Evolutionary conservation across 2,888 invertebrate species (phyloP).

Genomic region (Philhelius pedissequus): DNA sequence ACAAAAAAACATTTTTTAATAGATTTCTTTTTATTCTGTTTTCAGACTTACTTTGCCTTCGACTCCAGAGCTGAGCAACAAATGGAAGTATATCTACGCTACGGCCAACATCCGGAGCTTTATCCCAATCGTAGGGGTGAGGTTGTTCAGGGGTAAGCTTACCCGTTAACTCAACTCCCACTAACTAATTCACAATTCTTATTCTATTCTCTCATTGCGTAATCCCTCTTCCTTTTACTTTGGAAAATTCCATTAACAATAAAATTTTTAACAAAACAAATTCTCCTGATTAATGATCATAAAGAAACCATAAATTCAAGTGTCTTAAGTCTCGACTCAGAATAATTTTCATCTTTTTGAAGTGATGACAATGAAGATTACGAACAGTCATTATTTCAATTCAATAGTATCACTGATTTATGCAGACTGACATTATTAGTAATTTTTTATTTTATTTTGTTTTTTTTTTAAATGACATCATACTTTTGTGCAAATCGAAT

Average conservation of each 20-base stretch:
- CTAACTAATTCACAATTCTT: background rate
- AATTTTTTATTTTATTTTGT: background rate
- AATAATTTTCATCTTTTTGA: slow-evolving; percentile 10
- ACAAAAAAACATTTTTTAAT: too few relatives aligned
- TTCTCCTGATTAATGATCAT: slow-evolving; percentile 33
- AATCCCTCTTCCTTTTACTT: too few relatives aligned
- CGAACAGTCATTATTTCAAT: slow-evolving; percentile 35
- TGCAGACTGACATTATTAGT: slow-evolving; percentile 48
- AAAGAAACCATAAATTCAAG: background rate
- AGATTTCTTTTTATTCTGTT: background rate
- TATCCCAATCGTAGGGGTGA: slow-evolving; percentile 94
- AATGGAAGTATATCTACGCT: slow-evolving; percentile 92
- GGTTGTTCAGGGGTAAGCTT: slow-evolving; percentile 88
- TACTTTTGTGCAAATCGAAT: background rate
- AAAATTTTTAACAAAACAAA: slow-evolving; percentile 2
- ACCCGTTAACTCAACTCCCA: background rate
- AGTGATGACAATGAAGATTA: slow-evolving; percentile 48
- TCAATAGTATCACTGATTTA: slow-evolving; percentile 48
- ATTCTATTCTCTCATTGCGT: background rate
- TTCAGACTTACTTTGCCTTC: slow-evolving; percentile 88
- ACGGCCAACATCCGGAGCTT: slow-evolving; percentile 95
- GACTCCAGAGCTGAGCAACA: slow-evolving; percentile 94
- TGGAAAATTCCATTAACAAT: background rate
- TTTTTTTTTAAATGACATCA: slow-evolving; percentile 28
- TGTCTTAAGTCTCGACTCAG: background rate